These are phyloP conservation scores for Arrhamphus sclerolepis DNA, from an alignment of 2,797 vertebrate species.

Conservation along the genomic window DNA sequence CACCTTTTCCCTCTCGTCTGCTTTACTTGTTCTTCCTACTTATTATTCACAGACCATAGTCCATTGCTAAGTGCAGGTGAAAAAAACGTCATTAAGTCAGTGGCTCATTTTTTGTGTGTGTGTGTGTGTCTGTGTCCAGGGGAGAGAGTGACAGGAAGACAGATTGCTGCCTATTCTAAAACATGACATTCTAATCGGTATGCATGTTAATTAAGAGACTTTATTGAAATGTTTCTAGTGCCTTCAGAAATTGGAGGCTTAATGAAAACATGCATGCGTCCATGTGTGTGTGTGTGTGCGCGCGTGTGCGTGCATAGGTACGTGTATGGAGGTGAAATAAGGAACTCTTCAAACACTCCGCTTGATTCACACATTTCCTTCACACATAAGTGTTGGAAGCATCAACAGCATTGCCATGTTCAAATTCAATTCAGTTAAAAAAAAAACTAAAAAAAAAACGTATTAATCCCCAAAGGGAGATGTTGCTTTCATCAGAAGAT, in stretches of 20 bases:
- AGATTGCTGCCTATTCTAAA: constrained; percentile 84
- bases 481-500: too few relatives aligned
- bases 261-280: constrained; percentile 55
- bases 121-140: constrained; percentile 27
- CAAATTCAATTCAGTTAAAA: too few relatives aligned
- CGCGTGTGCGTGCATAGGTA: too few relatives aligned
- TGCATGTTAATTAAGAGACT: constrained; percentile 85
- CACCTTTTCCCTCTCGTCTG: constrained; percentile 18
- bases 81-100: constrained; percentile 71
- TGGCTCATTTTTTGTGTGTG: constrained; percentile 32
- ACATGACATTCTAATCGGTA: constrained; percentile 85
- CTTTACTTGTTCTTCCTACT: constrained; percentile 61
- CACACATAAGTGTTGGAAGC: not conserved
- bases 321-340: constrained; percentile 10
- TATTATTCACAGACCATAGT: constrained; percentile 71
- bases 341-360: constrained; percentile 20
- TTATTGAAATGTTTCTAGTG: constrained; percentile 83
- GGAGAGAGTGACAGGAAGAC: constrained; percentile 83
- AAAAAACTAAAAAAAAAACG: too few relatives aligned
- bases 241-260: constrained; percentile 73
- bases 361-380: constrained; percentile 26
- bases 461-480: too few relatives aligned
- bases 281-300: constrained; percentile 2
- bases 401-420: too few relatives aligned
- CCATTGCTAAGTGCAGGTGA: constrained; percentile 76